These are phyloP conservation scores for Lamprotornis superbus DNA, from an alignment of 2,113 vertebrate species.

Conservation along the genomic window DNA sequence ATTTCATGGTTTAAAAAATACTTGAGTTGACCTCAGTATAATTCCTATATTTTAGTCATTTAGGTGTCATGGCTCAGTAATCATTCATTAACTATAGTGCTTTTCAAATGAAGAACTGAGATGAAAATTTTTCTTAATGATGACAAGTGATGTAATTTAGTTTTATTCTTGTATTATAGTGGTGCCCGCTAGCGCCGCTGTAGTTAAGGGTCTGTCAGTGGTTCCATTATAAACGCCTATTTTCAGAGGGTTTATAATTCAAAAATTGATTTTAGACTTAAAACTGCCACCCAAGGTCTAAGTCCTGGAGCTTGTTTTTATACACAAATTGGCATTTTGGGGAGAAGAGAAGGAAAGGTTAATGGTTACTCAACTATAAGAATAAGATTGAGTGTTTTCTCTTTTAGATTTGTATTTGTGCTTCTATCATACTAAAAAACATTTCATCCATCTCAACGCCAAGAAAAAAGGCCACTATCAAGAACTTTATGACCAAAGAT, in stretches of 20 bases:
- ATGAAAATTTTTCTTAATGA: conserved; percentile 79
- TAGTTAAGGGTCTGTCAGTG: conserved; percentile 66
- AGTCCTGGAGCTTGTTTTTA: conserved; percentile 65
- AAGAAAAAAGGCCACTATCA: background rate
- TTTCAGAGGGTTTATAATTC: conserved; percentile 63
- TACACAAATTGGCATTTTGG: conserved; percentile 63
- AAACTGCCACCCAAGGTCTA: conserved; percentile 46
- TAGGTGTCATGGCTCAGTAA: conserved; percentile 78
- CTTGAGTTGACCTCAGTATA: conserved; percentile 76
- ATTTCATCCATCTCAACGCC: background rate
- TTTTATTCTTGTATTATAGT: conserved; percentile 69
- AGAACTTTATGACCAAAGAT: background rate
- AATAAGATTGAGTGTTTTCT: conserved; percentile 7
- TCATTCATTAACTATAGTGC: conserved; percentile 79
- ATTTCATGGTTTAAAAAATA: conserved; percentile 80
- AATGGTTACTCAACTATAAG: conserved; percentile 32
- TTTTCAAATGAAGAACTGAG: conserved; percentile 77
- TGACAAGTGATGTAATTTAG: conserved; percentile 80
- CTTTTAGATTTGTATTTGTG: conserved; percentile 7
- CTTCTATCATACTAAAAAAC: background rate
- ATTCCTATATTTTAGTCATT: conserved; percentile 81
- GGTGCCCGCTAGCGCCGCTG: conserved; percentile 66
- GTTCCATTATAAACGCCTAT: conserved; percentile 18
- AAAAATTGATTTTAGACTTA: conserved; percentile 64
- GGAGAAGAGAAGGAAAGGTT: conserved; percentile 27